Percentiles rank a stretch among this genome's conserved stretches.
phyloP scores from a whole-genome alignment of 2,113 vertebrate genomes.

The Tyto alba region DNA sequence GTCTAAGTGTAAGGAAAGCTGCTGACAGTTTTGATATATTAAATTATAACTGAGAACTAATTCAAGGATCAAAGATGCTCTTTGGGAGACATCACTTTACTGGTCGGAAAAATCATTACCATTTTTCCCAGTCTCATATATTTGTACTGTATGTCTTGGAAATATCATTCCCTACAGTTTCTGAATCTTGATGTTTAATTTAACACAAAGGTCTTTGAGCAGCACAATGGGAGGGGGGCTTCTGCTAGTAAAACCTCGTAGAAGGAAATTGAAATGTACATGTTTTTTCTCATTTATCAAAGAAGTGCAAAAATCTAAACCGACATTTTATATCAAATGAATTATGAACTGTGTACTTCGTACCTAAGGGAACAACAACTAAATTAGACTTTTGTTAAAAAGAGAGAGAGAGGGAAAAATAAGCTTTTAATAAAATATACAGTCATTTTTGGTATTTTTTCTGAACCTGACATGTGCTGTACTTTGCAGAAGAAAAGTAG shows the following conservation, averaged over 20 bases:
- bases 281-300: constrained; percentile 78
- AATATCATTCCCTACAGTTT: constrained; percentile 66
- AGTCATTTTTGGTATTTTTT: constrained; percentile 52
- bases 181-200: constrained; percentile 81
- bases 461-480: constrained; percentile 9
- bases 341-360: constrained; percentile 78
- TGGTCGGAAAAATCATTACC: constrained; percentile 58
- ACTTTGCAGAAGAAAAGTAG: not conserved
- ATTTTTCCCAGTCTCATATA: constrained; percentile 45
- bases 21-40: constrained; percentile 46
- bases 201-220: constrained; percentile 74
- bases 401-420: constrained; percentile 40
- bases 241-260: constrained; percentile 44
- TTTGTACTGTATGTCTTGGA: constrained; percentile 64
- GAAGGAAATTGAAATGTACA: constrained; percentile 76
- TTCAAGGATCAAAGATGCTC: constrained; percentile 74
- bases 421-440: constrained; percentile 71
- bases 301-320: constrained; percentile 73
- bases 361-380: constrained; percentile 78
- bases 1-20: constrained; percentile 37
- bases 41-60: constrained; percentile 77
- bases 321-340: constrained; percentile 80
- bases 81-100: constrained; percentile 60
- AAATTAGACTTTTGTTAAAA: constrained; percentile 73
- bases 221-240: constrained; percentile 57